Percentiles rank a stretch among this genome's conserved stretches.
phyloP scores from a whole-genome alignment of 2,113 vertebrate species.

The Corynorhinus townsendii region DNA sequence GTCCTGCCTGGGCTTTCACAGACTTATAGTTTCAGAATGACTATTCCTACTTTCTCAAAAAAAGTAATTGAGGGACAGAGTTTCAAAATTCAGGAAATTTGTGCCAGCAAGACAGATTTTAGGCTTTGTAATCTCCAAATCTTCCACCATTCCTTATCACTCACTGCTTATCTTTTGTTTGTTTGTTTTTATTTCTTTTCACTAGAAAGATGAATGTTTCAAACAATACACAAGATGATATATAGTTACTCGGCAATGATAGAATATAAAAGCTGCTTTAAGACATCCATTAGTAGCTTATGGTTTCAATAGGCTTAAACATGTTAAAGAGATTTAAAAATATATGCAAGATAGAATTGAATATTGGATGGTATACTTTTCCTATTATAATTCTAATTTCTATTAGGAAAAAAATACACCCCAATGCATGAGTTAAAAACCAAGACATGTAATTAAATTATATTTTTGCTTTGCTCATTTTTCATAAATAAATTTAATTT shows the following conservation, averaged over 20 bases:
- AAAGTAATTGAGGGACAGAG: not conserved
- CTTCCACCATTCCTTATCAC: not conserved
- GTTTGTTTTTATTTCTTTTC: not conserved
- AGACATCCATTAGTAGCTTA: not conserved
- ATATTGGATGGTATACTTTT: not conserved
- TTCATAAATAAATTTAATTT: conserved; percentile 73
- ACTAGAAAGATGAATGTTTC: not conserved
- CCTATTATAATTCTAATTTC: conserved; percentile 10
- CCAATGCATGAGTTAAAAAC: conserved; percentile 61
- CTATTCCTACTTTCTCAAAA: not conserved
- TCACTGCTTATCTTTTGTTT: not conserved
- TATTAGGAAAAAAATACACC: conserved; percentile 39
- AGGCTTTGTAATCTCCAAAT: not conserved
- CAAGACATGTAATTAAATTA: conserved; percentile 69
- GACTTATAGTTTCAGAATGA: not conserved
- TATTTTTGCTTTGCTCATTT: conserved; percentile 64
- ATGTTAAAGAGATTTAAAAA: not conserved
- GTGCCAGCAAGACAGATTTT: not conserved
- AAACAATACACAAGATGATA: not conserved
- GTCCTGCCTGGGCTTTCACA: not conserved
- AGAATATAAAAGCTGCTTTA: not conserved
- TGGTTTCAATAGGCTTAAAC: not conserved
- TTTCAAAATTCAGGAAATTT: conserved; percentile 1
- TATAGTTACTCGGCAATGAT: not conserved
- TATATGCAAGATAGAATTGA: not conserved